Conservation (phyloP, 2,888 invertebrate species). For the Marasmarcha lunaedactyla region DNA sequence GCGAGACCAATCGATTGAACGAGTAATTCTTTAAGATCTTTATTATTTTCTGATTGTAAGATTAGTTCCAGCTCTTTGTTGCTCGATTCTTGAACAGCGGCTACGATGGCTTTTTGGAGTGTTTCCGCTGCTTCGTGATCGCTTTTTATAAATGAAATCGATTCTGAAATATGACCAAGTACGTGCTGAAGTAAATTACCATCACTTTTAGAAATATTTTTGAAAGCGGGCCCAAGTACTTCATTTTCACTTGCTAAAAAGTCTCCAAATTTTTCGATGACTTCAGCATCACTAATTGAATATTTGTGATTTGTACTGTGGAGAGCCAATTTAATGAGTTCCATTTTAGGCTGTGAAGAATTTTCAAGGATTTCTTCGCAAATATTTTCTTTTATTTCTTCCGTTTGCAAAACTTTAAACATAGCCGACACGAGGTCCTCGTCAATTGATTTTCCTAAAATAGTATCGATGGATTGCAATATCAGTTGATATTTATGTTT, state of each 20-base stretch:
- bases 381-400: slow-evolving; percentile 57
- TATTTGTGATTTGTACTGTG: slow-evolving; percentile 49
- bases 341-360: slow-evolving; percentile 71
- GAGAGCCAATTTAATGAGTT: slow-evolving; percentile 71
- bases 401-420: slow-evolving; percentile 59
- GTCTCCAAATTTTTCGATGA: slow-evolving; percentile 73
- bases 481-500: slow-evolving; percentile 63
- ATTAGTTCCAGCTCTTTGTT: slow-evolving; percentile 68
- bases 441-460: slow-evolving; percentile 58
- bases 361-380: slow-evolving; percentile 62
- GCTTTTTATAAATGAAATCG: slow-evolving; percentile 70
- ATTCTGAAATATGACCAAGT: slow-evolving; percentile 70
- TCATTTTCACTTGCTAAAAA: slow-evolving; percentile 74
- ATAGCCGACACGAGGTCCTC: slow-evolving; percentile 58
- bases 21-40: slow-evolving; percentile 56
- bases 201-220: slow-evolving; percentile 73
- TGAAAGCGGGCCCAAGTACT: slow-evolving; percentile 73
- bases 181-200: slow-evolving; percentile 72
- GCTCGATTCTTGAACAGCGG: slow-evolving; percentile 74
- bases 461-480: slow-evolving; percentile 61
- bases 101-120: slow-evolving; percentile 75
- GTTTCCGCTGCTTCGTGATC: slow-evolving; percentile 75
- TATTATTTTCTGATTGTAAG: slow-evolving; percentile 55
- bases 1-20: slow-evolving; percentile 78
- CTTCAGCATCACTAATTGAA: slow-evolving; percentile 65